Conservation (phyloP, 2,888 invertebrate genomes). For the Furcula furcula region DNA sequence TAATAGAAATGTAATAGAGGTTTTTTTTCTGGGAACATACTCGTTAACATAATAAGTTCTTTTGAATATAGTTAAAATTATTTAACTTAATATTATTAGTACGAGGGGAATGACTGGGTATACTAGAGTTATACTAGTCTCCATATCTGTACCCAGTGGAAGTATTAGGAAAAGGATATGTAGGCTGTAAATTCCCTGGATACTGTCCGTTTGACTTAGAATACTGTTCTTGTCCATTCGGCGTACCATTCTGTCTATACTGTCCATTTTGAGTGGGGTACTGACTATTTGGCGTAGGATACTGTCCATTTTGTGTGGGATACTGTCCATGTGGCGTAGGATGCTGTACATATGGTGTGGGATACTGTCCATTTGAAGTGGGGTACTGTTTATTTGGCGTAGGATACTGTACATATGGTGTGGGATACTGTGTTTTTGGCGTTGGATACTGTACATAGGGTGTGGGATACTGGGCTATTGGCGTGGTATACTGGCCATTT, state of each 20-base stretch:
- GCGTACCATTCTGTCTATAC: neutral
- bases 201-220: slow-evolving; percentile 2
- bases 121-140: slow-evolving; percentile 21
- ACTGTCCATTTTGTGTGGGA: neutral
- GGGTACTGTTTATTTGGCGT: neutral
- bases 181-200: slow-evolving; percentile 5
- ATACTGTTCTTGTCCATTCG: neutral
- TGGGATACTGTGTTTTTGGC: slow-evolving; percentile 9
- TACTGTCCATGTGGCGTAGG: neutral
- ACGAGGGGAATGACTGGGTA: slow-evolving; percentile 23
- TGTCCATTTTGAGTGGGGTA: neutral
- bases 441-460: neutral
- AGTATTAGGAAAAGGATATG: slow-evolving; percentile 4
- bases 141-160: slow-evolving; percentile 14
- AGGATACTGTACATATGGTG: slow-evolving; percentile 10
- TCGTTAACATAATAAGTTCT: slow-evolving; percentile 15
- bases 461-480: slow-evolving; percentile 3
- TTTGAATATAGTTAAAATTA: slow-evolving; percentile 22
- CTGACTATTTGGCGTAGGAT: neutral
- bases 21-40: slow-evolving; percentile 37
- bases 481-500: slow-evolving; percentile 6
- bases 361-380: neutral
- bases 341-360: neutral
- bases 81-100: slow-evolving; percentile 17
- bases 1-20: slow-evolving; percentile 37